A percentile compares a stretch with the other conserved stretches of the same genome.
phyloP scores from a whole-genome alignment of 2,797 vertebrate genomes.

The Knipowitschia caucasica region DNA sequence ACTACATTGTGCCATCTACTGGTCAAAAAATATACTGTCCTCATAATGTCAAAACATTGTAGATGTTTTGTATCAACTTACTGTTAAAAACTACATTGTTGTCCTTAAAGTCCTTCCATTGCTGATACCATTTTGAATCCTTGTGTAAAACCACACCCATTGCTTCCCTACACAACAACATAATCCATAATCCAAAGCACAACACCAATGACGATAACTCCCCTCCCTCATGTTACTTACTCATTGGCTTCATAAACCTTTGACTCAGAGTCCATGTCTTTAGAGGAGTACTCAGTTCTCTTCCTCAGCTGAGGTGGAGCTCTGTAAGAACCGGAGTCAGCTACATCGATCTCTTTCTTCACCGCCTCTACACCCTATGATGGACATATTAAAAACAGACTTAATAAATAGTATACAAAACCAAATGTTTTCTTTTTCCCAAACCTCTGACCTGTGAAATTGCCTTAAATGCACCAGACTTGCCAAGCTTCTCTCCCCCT shows the following conservation, averaged over 20 bases:
- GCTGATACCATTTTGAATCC: constrained; percentile 92
- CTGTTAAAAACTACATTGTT: constrained; percentile 90
- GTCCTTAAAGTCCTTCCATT: constrained; percentile 95
- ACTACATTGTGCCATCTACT: constrained; percentile 49
- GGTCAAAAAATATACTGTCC: constrained; percentile 25
- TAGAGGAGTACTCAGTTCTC: constrained; percentile 85
- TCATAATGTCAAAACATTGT: background rate
- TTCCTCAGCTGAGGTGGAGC: constrained; percentile 85
- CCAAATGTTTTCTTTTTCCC: background rate
- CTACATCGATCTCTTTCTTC: constrained; percentile 86
- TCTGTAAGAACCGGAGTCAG: constrained; percentile 83
- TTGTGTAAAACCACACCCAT: constrained; percentile 89
- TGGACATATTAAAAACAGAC: background rate
- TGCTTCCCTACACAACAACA: constrained; percentile 75
- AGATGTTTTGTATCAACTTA: constrained; percentile 63
- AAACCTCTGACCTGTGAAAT: constrained; percentile 82
- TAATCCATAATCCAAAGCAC: background rate
- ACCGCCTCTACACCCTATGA: constrained; percentile 84
- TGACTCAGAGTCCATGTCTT: constrained; percentile 68
- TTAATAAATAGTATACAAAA: background rate
- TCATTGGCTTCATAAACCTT: constrained; percentile 87
- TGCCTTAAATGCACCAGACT: constrained; percentile 82
- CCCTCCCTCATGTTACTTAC: constrained; percentile 75
- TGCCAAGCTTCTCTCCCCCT: constrained; percentile 87
- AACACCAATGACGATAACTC: too few relatives aligned